Evolutionary conservation across 2,888 invertebrate species (phyloP), one percentile per base, ranked within the genome.

Genomic region (Caenorhabditis parvicauda): DNA sequence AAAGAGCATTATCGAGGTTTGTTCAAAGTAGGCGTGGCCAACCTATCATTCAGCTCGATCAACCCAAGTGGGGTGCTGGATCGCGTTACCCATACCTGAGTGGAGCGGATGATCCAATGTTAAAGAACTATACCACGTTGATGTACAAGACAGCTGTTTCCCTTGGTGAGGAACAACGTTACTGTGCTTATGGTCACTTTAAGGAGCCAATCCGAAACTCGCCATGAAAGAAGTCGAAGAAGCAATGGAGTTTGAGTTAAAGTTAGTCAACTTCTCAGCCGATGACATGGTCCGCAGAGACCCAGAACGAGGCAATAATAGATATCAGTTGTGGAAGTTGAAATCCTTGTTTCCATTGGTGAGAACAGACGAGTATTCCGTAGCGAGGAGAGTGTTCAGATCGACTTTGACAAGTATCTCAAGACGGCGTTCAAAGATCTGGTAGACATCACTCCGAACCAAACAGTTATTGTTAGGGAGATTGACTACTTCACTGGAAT

Each of bases 31-130:
- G 7, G 12, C 25, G 14, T 17, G 9, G 27, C 9, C 19, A 14
- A 22, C 19, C 22, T 45, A 14, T 41, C n/a, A 49, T 63, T 41
- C 56, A 67, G 58, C 38, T 75, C 48, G 77, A 78, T 54, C 77
- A 77, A 50, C 77, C 77, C 7, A 78, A 78, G 47, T 76, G 73
- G 70, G 77, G 77, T 35, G 67, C 75, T 17, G 74, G 75, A 9
- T 68, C 69, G 17, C 58, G 77, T 27, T 77, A 73, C 59, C 75
- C 75, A 1, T 77, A 77, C 45, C 48, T 77, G 17, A 62, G 56
- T 43, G 77, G 75, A 5, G 51, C 64, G 37, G 67, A 77, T 22
- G 74, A 77, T 57, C 69, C 75, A 12, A 75, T 74, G 74, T 60
- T 77, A 28, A 48, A 67, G 39, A 77, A 77, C 59, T 77, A 77